Base-by-base conservation (phyloP, 1,140 invertebrate genomes). In the Galendromus occidentalis region DNA sequence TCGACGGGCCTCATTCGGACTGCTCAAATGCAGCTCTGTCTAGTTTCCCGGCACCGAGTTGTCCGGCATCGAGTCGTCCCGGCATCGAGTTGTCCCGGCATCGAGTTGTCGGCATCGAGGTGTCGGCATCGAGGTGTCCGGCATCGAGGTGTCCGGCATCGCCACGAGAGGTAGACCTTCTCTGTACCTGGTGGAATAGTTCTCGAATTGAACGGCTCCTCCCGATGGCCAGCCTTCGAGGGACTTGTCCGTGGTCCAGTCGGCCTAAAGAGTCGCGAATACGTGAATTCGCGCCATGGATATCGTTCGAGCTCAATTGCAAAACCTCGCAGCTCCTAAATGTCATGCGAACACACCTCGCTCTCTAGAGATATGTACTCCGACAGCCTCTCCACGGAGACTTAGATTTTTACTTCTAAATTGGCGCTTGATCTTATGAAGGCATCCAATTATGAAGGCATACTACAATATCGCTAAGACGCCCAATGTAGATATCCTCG, bases 161-260 rank as follows among this genome's bases (percentile, higher is more conserved):
- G 4, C 4, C 45, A 59, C 20, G 6, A 59, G 25, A 25, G 51
- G 51, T 2, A 75, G 73, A 44, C 79, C 79, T 1, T 78, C 74
- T 69, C 83, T 80, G 73, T 87, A 85, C 30, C 80, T 77, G 63
- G 87, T 73, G 30, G 79, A 81, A 2, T 86, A 82, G 68, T 82
- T 80, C 68, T 85, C 78, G 70, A 87, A 87, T 68, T 79, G 75
- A 42, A 88, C 83, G 70, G 83, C 80, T 4, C 86, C 86, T 64
- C 79, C 80, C 65, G 78, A 73, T 42, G 85, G 84, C 86, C 86
- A 88, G 9, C 73, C 66, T 44, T 51, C 29, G 12, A 44, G 20
- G 4, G 51, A 22, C 1, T 17, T 17, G 22, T 59, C 25, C 45
- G n/a, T 17, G 14, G 25, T 33, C 22, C 22, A 59, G 17, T 20